Conservation (phyloP, 2,113 vertebrate genomes). For the Rhodinocichla rosea region DNA sequence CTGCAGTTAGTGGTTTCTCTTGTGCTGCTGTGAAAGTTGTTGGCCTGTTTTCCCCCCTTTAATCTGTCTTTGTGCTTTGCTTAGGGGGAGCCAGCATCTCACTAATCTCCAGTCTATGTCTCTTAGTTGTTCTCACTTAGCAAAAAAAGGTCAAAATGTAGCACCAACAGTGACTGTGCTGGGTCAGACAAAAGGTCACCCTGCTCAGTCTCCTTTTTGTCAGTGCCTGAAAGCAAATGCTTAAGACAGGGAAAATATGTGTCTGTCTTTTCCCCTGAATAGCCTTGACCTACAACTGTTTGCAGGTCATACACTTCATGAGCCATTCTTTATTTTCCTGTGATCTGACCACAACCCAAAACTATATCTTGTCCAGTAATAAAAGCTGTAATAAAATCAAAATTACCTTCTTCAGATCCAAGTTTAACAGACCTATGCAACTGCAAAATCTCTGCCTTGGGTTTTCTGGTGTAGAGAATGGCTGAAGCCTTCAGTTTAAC, state of each 20-base stretch:
- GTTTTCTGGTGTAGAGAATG: slow-evolving; percentile 56
- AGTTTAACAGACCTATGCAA: slow-evolving; percentile 8
- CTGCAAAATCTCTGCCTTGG: slow-evolving; percentile 34
- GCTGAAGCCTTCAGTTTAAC: slow-evolving; percentile 52
- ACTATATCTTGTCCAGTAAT: neutral
- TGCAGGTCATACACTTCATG: neutral
- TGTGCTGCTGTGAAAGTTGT: neutral
- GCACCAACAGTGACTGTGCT: neutral
- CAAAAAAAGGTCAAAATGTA: neutral
- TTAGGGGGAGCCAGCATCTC: neutral
- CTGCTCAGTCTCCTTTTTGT: neutral
- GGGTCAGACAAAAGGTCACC: neutral
- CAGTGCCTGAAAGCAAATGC: neutral
- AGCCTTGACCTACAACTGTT: neutral
- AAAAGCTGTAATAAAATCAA: neutral
- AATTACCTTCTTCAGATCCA: slow-evolving; percentile 52
- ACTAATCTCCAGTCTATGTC: neutral
- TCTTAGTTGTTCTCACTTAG: neutral
- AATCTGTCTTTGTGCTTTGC: neutral
- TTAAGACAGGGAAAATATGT: neutral
- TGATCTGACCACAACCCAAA: neutral
- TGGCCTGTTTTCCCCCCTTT: neutral
- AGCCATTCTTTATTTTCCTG: neutral
- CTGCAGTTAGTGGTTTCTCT: neutral
- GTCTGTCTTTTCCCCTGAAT: neutral